These are phyloP conservation scores for Chironomus tentans DNA, from an alignment of 2,888 invertebrate species.

Conservation along the genomic window DNA sequence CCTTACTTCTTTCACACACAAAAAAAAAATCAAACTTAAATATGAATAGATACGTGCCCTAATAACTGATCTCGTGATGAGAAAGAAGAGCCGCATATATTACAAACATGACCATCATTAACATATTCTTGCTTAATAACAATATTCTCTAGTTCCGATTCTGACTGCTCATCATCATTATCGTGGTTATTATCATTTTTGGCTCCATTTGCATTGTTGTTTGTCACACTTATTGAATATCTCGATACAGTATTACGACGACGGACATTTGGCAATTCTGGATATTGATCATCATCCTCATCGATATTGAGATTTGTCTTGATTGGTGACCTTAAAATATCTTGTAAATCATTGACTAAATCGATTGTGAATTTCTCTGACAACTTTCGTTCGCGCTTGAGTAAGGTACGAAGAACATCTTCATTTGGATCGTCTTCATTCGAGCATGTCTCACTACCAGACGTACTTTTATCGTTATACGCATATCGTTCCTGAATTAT, in stretches of 20 bases:
- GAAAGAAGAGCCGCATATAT: conserved; percentile 73
- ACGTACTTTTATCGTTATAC: not conserved
- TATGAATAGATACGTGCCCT: conserved; percentile 73
- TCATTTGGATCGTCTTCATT: conserved; percentile 24
- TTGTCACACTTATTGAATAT: not conserved
- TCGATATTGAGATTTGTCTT: not conserved
- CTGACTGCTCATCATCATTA: not conserved
- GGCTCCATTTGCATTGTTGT: not conserved
- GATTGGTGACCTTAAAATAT: conserved; percentile 33
- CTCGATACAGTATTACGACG: not conserved
- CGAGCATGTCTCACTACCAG: conserved; percentile 18
- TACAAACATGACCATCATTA: conserved; percentile 45
- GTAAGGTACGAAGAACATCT: conserved; percentile 1
- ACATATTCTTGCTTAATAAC: conserved; percentile 3
- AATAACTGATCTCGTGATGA: conserved; percentile 61
- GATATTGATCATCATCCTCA: not conserved
- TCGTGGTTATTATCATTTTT: not conserved
- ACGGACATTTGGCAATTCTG: not conserved
- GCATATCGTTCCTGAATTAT: not conserved
- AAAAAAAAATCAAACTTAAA: conserved; percentile 44
- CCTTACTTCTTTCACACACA: not conserved
- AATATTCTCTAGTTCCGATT: not conserved
- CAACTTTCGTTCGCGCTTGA: conserved; percentile 17
- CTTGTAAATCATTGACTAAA: conserved; percentile 41
- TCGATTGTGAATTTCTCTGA: conserved; percentile 30